phyloP scores from a whole-genome alignment of 2,888 invertebrate species.

The Agrochola lota region DNA sequence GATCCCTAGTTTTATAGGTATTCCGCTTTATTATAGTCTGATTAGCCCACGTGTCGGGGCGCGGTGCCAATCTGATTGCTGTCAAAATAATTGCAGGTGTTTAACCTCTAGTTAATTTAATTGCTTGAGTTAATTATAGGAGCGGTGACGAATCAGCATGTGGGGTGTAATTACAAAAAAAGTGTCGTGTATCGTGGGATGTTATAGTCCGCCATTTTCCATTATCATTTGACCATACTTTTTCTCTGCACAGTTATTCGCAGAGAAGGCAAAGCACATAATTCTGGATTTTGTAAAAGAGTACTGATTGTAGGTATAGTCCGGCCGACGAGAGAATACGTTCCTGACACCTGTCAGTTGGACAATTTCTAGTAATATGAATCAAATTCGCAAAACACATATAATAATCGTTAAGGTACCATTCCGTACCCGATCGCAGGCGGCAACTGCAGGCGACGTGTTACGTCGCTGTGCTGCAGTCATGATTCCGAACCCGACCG shows the following conservation, averaged over 20 bases:
- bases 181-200: not conserved
- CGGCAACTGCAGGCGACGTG: no score
- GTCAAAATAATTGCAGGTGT: slow-evolving; percentile 64
- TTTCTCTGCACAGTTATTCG: not conserved
- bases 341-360: no score
- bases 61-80: slow-evolving; percentile 66
- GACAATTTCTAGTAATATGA: no score
- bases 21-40: not conserved
- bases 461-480: no score
- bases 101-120: slow-evolving; percentile 63
- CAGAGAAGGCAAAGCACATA: not conserved
- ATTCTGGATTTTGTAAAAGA: not conserved
- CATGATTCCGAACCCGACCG: no score
- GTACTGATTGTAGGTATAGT: not conserved
- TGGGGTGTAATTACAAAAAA: not conserved
- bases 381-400: no score
- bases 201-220: not conserved
- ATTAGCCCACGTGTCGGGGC: slow-evolving; percentile 46
- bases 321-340: no score
- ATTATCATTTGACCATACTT: not conserved
- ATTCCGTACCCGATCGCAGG: no score
- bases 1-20: slow-evolving; percentile 21
- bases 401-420: no score
- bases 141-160: not conserved
- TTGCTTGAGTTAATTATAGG: slow-evolving; percentile 50